These are phyloP conservation scores for Trimorus sp. DNA, from an alignment of 2,888 invertebrate species.

Conservation along the genomic window DNA sequence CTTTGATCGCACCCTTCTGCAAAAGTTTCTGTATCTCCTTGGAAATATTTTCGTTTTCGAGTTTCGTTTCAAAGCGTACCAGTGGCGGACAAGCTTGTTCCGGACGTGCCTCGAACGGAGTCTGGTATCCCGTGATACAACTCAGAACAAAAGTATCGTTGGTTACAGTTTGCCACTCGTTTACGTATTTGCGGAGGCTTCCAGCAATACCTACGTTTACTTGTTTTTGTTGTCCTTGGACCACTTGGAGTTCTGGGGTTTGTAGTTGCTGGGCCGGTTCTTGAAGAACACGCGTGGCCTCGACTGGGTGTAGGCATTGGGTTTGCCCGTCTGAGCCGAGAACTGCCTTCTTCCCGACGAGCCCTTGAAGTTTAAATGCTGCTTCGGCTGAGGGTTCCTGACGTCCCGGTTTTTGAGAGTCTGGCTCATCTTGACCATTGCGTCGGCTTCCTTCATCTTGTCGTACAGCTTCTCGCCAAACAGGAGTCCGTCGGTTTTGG, in stretches of 20 bases:
- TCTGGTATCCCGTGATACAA: conserved; percentile 13
- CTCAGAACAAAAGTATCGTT: conserved; percentile 2
- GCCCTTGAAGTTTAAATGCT: too few relatives aligned
- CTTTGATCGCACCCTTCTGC: not conserved
- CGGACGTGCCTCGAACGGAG: not conserved
- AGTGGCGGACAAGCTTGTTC: not conserved
- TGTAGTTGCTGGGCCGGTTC: not conserved
- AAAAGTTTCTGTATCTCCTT: not conserved
- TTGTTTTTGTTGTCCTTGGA: not conserved
- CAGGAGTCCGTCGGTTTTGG: not conserved
- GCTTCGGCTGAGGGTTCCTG: not conserved
- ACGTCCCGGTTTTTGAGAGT: not conserved
- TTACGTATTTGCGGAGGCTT: not conserved
- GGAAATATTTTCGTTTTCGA: conserved; percentile 4
- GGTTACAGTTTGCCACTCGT: conserved; percentile 5
- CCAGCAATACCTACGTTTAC: conserved; percentile 21
- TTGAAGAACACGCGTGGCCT: conserved; percentile 13
- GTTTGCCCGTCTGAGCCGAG: conserved; percentile 2
- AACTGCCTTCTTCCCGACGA: not conserved
- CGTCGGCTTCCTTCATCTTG: conserved; percentile 7
- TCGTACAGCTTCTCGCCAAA: not conserved
- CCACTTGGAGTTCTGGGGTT: not conserved
- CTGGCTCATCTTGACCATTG: not conserved
- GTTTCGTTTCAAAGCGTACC: not conserved
- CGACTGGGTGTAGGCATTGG: not conserved